Evolutionary conservation across 2,113 vertebrate genomes (phyloP), one percentile per base, ranked within the genome.

Genomic region (Scomber scombrus): DNA sequence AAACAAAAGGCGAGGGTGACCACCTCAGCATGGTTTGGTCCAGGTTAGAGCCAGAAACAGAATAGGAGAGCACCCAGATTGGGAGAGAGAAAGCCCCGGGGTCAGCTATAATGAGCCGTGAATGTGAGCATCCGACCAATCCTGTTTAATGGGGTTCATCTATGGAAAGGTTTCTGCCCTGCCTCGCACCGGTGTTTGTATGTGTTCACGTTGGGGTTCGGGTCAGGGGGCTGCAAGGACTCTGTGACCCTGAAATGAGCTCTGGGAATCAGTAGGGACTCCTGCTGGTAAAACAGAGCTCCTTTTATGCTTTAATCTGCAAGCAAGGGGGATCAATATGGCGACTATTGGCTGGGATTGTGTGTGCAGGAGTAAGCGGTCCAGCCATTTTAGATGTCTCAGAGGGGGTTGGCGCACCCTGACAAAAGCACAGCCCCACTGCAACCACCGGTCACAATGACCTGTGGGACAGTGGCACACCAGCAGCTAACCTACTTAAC

Each of bases 111-210:
- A 96, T 96, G 95, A 96, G 91, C 87, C 86, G 84, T 93, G 92
- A 96, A 96, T 96, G 94, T 93, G 95, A 96, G 95, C 95, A 89
- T 88, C 96, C 94, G 94, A 95, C 95, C 95, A 96, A 96, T 97
- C 97, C 94, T 94, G 94, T 97, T 97, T 98, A 97, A 98, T 97
- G 96, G 97, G 95, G 93, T 96, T 96, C 96, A 95, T 95, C 94
- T 93, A 67, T 82, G 89, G 88, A 92, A 89, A 80, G 94, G 94
- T 92, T 84, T 93, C 89, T 93, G 94, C 92, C 92, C 86, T 93
- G 93, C 93, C 94, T 89, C 88, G 85, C 92, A 85, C 85, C 70
- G 64, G 76, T 79, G 89, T 80, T 72, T 69, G 82, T 82, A 54
- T 81, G 80, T 85, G 76, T 78, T 84, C 84, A 78, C 60, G 65